Percentiles rank a stretch among this genome's conserved stretches.
phyloP scores from a whole-genome alignment of 1,140 invertebrate genomes.

The Epicauta chinensis region DNA sequence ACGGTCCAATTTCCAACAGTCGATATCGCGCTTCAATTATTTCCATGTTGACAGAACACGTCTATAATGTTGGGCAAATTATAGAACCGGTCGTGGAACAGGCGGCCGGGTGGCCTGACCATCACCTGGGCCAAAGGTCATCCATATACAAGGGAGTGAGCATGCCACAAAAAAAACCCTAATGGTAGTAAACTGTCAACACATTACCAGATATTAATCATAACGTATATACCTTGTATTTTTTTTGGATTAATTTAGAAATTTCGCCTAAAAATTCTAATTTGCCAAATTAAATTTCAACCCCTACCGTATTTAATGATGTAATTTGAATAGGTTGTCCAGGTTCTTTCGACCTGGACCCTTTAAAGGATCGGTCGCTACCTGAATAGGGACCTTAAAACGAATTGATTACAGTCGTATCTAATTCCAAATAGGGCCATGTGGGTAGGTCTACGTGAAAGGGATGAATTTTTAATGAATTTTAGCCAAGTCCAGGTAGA shows the following conservation, averaged over 20 bases:
- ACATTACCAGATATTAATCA: slow-evolving; percentile 43
- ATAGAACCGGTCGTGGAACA: slow-evolving; percentile 4
- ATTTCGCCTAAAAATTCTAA: background rate
- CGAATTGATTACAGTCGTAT: too few species aligned
- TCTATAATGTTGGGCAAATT: slow-evolving; percentile 1
- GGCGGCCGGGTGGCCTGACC: slow-evolving; percentile 9
- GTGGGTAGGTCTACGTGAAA: background rate
- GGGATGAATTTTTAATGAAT: background rate
- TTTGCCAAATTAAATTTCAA: background rate
- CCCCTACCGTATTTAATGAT: background rate
- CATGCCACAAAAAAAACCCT: slow-evolving; percentile 41
- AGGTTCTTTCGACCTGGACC: background rate
- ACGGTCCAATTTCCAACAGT: background rate
- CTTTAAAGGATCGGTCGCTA: slow-evolving; percentile 21
- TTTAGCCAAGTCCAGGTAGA: background rate
- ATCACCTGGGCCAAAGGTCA: slow-evolving; percentile 25
- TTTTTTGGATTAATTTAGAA: background rate
- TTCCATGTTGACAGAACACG: too few species aligned
- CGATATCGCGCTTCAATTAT: too few species aligned
- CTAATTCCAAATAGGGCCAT: too few species aligned
- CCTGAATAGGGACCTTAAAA: slow-evolving; percentile 28
- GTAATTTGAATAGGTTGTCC: background rate
- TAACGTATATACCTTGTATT: slow-evolving; percentile 24
- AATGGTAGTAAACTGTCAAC: slow-evolving; percentile 43
- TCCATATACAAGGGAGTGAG: slow-evolving; percentile 40